Evolutionary conservation across 2,113 vertebrate species (phyloP).

Genomic region (Gnathonemus echidnorhynchus): DNA sequence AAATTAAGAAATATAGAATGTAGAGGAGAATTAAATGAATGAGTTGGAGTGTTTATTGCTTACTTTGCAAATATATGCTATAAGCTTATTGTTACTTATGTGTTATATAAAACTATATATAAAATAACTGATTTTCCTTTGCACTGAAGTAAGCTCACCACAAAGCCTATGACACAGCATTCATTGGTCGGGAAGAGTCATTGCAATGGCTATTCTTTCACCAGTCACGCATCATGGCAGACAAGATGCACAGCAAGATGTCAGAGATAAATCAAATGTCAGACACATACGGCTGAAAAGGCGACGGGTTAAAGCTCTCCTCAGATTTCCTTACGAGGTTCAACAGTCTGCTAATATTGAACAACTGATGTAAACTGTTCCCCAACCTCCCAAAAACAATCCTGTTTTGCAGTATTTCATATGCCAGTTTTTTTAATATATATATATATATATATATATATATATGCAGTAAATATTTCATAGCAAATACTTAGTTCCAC

Average conservation of each 20-base stretch:
- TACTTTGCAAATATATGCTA: background rate
- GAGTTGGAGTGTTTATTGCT: background rate
- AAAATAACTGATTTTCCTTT: background rate
- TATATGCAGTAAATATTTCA: background rate
- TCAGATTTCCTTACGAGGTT: background rate
- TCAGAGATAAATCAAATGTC: background rate
- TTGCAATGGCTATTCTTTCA: background rate
- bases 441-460: background rate
- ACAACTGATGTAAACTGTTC: background rate
- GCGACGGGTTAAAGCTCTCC: background rate
- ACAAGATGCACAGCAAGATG: background rate
- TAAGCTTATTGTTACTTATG: background rate
- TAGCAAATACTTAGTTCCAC: background rate
- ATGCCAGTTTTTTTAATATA: too few species aligned
- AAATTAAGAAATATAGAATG: background rate
- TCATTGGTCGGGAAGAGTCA: background rate
- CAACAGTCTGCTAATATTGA: background rate
- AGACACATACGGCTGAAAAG: background rate
- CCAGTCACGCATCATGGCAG: background rate
- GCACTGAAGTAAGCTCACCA: background rate
- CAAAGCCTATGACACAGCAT: background rate
- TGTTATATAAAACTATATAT: background rate
- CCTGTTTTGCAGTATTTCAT: background rate
- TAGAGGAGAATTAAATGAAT: background rate
- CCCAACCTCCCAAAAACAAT: background rate